Evolutionary conservation across 1,140 invertebrate genomes (phyloP), one percentile per base, ranked within the genome.

Genomic region (Papilio polytes): DNA sequence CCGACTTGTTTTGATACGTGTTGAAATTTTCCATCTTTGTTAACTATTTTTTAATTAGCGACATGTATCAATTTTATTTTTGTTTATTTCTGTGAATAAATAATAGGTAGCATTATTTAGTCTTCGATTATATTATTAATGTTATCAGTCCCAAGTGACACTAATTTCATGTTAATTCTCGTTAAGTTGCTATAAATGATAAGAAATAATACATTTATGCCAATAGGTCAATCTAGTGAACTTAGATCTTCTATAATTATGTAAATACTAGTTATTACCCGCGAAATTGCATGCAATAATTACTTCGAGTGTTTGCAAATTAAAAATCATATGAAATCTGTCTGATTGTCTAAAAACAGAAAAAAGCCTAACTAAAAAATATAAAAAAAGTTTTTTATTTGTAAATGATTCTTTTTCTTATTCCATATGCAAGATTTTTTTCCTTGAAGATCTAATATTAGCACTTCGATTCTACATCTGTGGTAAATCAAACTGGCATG

Each of bases 121-220:
- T 59, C 2, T 41, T 41, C 6, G 6, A 41, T 41, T 41, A 41
- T 41, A 41, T 20, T 26, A 26, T 8, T 20, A 20, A 20, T n/a
- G 26, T 20, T 20, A 70, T 7, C 63, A 31, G 26, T 10, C 63
- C 63, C 6, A 31, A 66, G 12, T 66, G 63, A 26, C 63, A 66
- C 63, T 66, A 31, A 66, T 66, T 26, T 31, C 63, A 13, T 31
- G 22, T 66, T 31, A 66, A 66, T 12, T 66, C 63, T 31, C 26
- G 36, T 66, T 66, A 66, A 13, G 22, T 66, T 31, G 22, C 63
- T 66, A 66, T 66, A 66, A 66, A 26, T 66, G 63, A 66, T 66
- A 66, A 66, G 63, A 66, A 66, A 66, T 66, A 22, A 0, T 26
- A 63, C 26, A 12, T 59, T 59, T 31, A 66, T 66, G 63, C 12